Conservation (phyloP, 2,888 invertebrate species). For the Apomyelois bistriatella region DNA sequence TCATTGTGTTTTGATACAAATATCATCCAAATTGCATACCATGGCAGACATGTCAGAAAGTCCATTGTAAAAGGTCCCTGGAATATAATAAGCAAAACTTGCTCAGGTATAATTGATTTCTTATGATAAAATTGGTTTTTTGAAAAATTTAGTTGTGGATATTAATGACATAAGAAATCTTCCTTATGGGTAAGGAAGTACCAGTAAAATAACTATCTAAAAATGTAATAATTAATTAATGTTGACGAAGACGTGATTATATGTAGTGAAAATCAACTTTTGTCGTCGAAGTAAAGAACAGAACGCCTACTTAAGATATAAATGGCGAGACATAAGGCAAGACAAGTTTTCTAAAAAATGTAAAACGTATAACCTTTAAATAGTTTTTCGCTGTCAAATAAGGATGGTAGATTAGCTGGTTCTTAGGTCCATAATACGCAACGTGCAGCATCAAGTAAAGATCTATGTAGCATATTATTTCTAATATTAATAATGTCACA, state of each 20-base stretch:
- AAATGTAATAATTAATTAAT: too few relatives aligned
- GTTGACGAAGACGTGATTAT: too few relatives aligned
- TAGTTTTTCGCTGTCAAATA: conserved; percentile 73
- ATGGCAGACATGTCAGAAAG: conserved; percentile 68
- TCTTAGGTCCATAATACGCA: conserved; percentile 69
- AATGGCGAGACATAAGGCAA: conserved; percentile 5
- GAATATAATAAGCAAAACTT: conserved; percentile 27
- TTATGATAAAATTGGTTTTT: too few relatives aligned
- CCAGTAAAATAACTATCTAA: too few relatives aligned
- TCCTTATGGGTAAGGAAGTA: too few relatives aligned
- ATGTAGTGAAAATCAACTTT: too few relatives aligned
- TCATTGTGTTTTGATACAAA: conserved; percentile 58
- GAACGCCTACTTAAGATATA: not conserved
- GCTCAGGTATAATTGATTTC: too few relatives aligned
- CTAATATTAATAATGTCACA: conserved; percentile 48
- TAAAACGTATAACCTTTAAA: conserved; percentile 43
- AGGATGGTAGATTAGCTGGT: conserved; percentile 75
- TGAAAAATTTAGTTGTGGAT: too few relatives aligned
- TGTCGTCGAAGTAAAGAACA: too few relatives aligned
- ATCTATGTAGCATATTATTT: conserved; percentile 68
- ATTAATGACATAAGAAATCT: too few relatives aligned
- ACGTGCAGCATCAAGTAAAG: conserved; percentile 74
- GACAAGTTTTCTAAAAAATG: conserved; percentile 7
- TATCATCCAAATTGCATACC: conserved; percentile 57
- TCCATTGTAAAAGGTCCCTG: conserved; percentile 67